Percentiles rank a stretch among this genome's conserved stretches.
Conservation (phyloP, 2,888 invertebrate species). For the Myopa testacea region DNA sequence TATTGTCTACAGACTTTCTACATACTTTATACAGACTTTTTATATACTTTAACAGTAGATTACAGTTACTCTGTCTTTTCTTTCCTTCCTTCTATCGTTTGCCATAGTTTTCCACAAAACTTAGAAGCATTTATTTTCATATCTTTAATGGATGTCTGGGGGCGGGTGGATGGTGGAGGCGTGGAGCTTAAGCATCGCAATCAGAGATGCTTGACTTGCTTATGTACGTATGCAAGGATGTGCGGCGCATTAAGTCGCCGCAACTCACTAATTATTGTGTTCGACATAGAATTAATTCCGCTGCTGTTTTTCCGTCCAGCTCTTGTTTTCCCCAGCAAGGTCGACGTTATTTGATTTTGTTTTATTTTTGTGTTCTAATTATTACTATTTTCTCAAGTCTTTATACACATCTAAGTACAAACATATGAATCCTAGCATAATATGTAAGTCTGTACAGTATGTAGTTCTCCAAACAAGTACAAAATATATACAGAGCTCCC, state of each 20-base stretch:
- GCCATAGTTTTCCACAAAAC: too few species aligned
- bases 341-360: constrained; percentile 5
- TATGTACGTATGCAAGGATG: background rate
- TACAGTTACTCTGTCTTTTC: too few species aligned
- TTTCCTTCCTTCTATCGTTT: too few species aligned
- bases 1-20: background rate
- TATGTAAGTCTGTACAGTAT: too few species aligned
- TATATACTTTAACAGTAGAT: background rate
- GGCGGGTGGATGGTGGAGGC: background rate
- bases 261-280: too few species aligned
- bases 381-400: background rate
- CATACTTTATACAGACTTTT: background rate
- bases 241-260: background rate
- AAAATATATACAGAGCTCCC: too few species aligned
- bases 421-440: too few species aligned
- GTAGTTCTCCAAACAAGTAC: too few species aligned
- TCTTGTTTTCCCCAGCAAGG: constrained; percentile 6
- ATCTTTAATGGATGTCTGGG: constrained; percentile 12
- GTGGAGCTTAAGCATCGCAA: background rate
- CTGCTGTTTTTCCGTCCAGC: background rate
- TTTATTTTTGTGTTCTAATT: background rate
- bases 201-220: background rate
- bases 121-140: constrained; percentile 7
- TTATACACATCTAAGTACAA: too few species aligned
- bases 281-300: background rate